Percentiles rank a stretch among this genome's conserved stretches.
Evolutionary conservation across 1,140 invertebrate species (phyloP).

Genomic region (Plodia interpunctella): DNA sequence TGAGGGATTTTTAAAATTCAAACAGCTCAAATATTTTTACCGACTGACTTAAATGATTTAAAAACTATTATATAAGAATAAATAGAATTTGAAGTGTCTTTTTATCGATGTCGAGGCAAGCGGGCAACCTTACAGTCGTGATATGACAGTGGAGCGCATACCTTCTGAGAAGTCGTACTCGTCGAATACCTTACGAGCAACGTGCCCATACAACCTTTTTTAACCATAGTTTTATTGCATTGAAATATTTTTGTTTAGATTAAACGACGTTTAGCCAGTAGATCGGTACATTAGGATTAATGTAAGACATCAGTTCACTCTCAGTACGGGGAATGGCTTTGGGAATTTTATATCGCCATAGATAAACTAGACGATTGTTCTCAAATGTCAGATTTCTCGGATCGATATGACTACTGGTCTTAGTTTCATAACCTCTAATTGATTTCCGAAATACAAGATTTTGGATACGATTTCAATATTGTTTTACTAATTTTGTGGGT

Average conservation of each 20-base stretch:
- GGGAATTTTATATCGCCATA: constrained; percentile 26
- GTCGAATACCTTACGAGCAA: constrained; percentile 68
- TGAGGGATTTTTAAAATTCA: too few relatives aligned
- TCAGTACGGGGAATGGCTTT: constrained; percentile 34
- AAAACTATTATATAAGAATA: too few relatives aligned
- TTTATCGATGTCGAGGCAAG: background rate
- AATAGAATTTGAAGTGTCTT: too few relatives aligned
- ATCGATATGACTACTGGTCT: constrained; percentile 25
- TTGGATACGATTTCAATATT: background rate
- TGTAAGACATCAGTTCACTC: constrained; percentile 64
- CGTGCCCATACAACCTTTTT: constrained; percentile 56
- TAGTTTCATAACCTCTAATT: constrained; percentile 7
- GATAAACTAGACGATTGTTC: constrained; percentile 22
- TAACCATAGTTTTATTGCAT: constrained; percentile 73
- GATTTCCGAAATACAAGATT: background rate
- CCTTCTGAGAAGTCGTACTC: constrained; percentile 71
- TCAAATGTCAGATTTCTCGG: constrained; percentile 18
- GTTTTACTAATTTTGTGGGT: background rate
- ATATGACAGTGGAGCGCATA: constrained; percentile 69
- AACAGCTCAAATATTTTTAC: too few relatives aligned
- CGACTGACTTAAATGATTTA: too few relatives aligned
- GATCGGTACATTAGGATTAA: constrained; percentile 73
- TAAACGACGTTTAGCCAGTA: constrained; percentile 68
- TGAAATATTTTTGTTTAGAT: constrained; percentile 76
- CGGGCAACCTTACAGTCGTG: constrained; percentile 56